Base-by-base conservation (phyloP, 2,797 vertebrate genomes). In the Helarctos malayanus region DNA sequence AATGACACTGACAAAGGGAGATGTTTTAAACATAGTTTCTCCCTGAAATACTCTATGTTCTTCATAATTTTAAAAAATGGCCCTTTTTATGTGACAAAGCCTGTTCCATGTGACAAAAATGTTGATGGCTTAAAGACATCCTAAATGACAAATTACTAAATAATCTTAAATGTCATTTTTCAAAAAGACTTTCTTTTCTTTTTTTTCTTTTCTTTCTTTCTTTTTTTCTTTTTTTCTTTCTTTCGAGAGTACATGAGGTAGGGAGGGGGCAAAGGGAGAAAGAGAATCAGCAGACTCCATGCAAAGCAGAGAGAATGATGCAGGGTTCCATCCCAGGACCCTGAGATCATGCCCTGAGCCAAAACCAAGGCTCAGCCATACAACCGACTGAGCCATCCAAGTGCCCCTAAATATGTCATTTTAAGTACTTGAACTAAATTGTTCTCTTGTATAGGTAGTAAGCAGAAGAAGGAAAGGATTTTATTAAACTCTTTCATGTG, bases 71-170 rank as follows among this genome's bases (percentile, higher is more conserved):
- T 25, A 80, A 25, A 0, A 5, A 71, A 80, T 23, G 25, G 21
- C 14, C 29, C n/a, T 73, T 82, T 96, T 84, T 19, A 35, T n/a
- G 9, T 27, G 25, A 63, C 25, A 95, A 94, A 95, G 27, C 1
- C 18, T 59, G 32, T 78, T 89, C 82, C 19, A 61, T 25, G n/a
- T 75, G 57, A 3, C 21, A 63, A 84, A 94, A 86, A 80, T 81
- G 35, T 27, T 86, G 38, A 23, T 81, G 10, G 21, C 68, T 83
- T 79, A 85, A 94, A 94, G 38, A 45, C 2, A 79, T 27, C 2
- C 27, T 76, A 91, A 86, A 35, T 93, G 79, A 89, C 1, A 93
- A 96, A 49, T 91, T 85, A 73, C 19, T 85, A 82, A 96, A 91
- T 45, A 91, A 88, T 79, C 93, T 80, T n/a, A 89, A 95, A 65